Base-by-base conservation (phyloP, 2,797 vertebrate species). In the Sebastes vulpes region DNA sequence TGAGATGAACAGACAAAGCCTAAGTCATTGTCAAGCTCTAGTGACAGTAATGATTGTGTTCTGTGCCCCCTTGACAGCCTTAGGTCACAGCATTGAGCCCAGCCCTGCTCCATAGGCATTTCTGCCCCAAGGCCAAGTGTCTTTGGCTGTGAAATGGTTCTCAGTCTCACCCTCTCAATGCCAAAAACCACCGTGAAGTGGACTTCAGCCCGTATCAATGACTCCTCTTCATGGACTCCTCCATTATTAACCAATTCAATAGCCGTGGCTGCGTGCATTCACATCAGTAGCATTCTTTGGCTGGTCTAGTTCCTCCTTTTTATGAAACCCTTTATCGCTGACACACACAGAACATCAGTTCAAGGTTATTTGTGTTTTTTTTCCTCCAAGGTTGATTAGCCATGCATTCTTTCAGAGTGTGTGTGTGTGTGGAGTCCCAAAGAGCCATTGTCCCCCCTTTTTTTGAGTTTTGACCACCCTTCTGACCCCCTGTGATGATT, bases 141-240 rank as follows among this genome's bases (percentile, higher is more conserved):
- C 88, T 87, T 83, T 79, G 71, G 72, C 83, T 81, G 82, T 93
- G 89, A 94, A 94, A 90, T 87, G 84, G 69, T 84, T 84, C 90
- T 94, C 89, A 94, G 92, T 93, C 87, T 91, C 82, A 78, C 81
- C 71, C 84, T 72, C 84, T 94, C 82, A 88, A 79, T 77, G 78
- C 85, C 86, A 90, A 92, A 56, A 94, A 89, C 87, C 90, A 92
- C 90, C 84, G 79, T 93, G 93, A 94, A 78, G 93, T 90, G 86
- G 83, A 89, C 90, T 82, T 89, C 72, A 91, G 89, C 79, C 59
- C 66, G 65, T 81, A 86, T 95, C 93, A 95, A 94, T 94, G 93
- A 91, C 83, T 91, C 87, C 90, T 92, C 92, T 94, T 95, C 93
- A 95, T 93, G 84, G 77, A 68, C 83, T 87, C 57, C 74, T 84